Evolutionary conservation across 1,140 invertebrate genomes (phyloP).

Genomic region (Leptopilina clavipes): DNA sequence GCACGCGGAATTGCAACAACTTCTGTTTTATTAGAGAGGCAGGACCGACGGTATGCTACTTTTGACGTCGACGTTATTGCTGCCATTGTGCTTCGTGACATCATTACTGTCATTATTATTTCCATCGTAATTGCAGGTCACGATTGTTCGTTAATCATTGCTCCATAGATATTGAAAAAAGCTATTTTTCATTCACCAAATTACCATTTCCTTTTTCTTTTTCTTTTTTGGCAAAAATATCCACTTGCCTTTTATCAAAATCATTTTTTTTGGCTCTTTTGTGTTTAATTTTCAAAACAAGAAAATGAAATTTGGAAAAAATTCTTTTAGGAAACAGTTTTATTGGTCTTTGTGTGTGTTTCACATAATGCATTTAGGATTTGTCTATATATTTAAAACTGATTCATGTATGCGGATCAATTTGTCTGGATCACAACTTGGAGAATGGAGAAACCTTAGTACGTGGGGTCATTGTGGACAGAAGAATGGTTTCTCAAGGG

Average conservation of each 20-base stretch:
- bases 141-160: conserved; percentile 3
- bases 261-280: too few species aligned
- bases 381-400: conserved; percentile 17
- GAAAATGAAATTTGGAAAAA: too few species aligned
- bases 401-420: conserved; percentile 29
- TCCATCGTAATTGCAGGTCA: conserved; percentile 51
- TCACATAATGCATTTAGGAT: too few species aligned
- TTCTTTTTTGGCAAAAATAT: too few species aligned
- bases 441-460: conserved; percentile 37
- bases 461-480: conserved; percentile 69
- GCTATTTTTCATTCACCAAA: not conserved
- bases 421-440: conserved; percentile 18
- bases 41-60: conserved; percentile 58
- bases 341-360: too few species aligned
- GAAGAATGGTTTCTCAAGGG: conserved; percentile 74
- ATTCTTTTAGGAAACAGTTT: too few species aligned
- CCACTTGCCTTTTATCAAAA: too few species aligned
- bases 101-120: conserved; percentile 66
- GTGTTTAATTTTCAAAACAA: not conserved
- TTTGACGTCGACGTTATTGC: conserved; percentile 61
- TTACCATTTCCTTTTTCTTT: not conserved
- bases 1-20: conserved; percentile 64
- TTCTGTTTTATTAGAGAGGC: conserved; percentile 66
- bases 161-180: not conserved
- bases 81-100: conserved; percentile 64